Evolutionary conservation across 1,140 invertebrate species (phyloP).

Genomic region (Lerema accius): DNA sequence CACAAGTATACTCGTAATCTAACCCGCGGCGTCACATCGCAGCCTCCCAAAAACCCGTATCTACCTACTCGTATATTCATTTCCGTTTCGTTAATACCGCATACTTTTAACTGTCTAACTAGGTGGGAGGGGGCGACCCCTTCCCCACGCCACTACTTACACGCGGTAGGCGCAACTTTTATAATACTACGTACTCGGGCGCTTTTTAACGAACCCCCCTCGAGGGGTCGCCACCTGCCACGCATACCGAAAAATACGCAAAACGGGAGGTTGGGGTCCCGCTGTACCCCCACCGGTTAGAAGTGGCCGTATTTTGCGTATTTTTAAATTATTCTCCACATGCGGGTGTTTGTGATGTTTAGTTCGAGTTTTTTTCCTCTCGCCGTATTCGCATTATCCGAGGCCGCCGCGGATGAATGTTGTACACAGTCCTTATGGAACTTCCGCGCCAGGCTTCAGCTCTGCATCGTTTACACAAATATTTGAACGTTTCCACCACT

Average conservation of each 20-base stretch:
- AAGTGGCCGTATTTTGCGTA: constrained; percentile 73
- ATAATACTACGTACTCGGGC: constrained; percentile 79
- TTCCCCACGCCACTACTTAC: constrained; percentile 71
- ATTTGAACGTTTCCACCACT: constrained; percentile 21
- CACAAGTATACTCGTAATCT: constrained; percentile 76
- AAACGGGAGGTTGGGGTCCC: constrained; percentile 51
- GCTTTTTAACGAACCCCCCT: constrained; percentile 77
- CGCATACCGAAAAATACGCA: constrained; percentile 77
- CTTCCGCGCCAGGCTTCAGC: not conserved
- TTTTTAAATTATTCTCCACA: constrained; percentile 76
- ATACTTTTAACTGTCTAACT: constrained; percentile 81
- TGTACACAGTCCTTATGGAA: constrained; percentile 20
- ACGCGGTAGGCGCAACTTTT: constrained; percentile 81
- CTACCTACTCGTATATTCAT: constrained; percentile 79
- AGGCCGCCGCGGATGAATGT: constrained; percentile 17
- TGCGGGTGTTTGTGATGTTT: constrained; percentile 60
- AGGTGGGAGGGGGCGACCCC: constrained; percentile 52
- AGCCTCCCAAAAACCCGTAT: constrained; percentile 72
- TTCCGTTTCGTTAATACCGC: constrained; percentile 81
- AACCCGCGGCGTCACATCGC: constrained; percentile 63
- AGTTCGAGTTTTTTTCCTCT: constrained; percentile 48
- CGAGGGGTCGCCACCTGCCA: constrained; percentile 71
- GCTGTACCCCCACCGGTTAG: constrained; percentile 57
- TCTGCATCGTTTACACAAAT: constrained; percentile 9
- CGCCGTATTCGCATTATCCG: constrained; percentile 37